Evolutionary conservation across 2,113 vertebrate genomes (phyloP).

Genomic region (Xiphophorus maculatus): DNA sequence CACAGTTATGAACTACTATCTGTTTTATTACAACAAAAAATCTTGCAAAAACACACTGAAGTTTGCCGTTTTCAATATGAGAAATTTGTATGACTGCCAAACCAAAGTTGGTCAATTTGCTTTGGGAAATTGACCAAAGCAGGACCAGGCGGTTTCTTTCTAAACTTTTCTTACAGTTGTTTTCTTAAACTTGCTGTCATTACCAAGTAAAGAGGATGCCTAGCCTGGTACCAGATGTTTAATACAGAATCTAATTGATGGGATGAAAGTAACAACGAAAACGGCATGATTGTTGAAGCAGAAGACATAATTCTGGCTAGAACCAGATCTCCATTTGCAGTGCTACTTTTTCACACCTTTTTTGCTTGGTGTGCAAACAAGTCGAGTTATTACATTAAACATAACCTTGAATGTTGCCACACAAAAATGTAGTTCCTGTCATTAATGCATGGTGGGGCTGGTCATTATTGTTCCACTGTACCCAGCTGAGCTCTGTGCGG

Average conservation of each 20-base stretch:
- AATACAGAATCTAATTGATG: neutral
- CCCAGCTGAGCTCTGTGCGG: slow-evolving; percentile 31
- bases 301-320: neutral
- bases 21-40: too few species aligned
- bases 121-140: too few species aligned
- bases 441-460: slow-evolving; percentile 11
- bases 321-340: neutral
- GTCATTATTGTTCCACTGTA: slow-evolving; percentile 44
- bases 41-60: too few species aligned
- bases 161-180: neutral
- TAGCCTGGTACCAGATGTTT: neutral
- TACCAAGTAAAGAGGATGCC: neutral
- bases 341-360: too few species aligned
- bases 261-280: too few species aligned
- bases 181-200: neutral
- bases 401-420: neutral
- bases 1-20: too few species aligned
- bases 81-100: too few species aligned
- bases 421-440: neutral
- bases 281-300: neutral
- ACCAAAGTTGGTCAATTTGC: too few species aligned
- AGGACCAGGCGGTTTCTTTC: neutral
- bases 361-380: neutral
- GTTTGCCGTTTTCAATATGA: too few species aligned
- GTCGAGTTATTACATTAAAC: neutral